Evolutionary conservation across 2,113 vertebrate genomes (phyloP), one percentile per base, ranked within the genome.

Genomic region (Hippocampus abdominalis): DNA sequence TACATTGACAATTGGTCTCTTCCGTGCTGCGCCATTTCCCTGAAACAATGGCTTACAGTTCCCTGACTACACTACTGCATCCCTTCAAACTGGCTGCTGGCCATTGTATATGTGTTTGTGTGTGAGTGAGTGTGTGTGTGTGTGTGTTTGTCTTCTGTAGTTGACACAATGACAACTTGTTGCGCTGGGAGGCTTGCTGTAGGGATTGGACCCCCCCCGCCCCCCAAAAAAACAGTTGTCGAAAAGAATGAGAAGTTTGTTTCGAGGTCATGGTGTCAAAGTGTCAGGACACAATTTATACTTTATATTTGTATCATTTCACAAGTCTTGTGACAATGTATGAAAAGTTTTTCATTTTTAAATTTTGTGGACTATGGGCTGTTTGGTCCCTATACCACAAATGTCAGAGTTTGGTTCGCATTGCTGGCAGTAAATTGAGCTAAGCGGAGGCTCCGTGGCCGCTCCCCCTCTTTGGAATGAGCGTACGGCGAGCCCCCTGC

Each of bases 11-110:
- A 64, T 25, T 8, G 39, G 40, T 39, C 51, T 78, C 70, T 62
- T 68, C 74, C 81, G 68, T 77, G 68, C 69, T 73, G 73, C 77
- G 70, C 64, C 67, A 49, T 46, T 61, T 54, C 64, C 21, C 29
- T 73, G 25, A 86, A 80, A 90, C 86, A 90, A 89, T 82, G 78
- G 78, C 70, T 78, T 65, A 87, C 88, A 89, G 87, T 86, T 79
- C 76, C 75, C 74, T 75, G 64, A 67, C 74, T 72, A 80, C 73
- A 69, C 68, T 80, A 80, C 73, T 79, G 79, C 82, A 82, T 75
- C 77, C 81, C 57, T 71, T 73, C 71, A 71, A 65, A 53, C 73
- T 85, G 80, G 83, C 77, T 73, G 36, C 72, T 75, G 40, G 67
- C 76, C 73, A 80, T 65, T 1, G 11, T 64, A 69, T 69, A 62